Percentiles rank a stretch among this genome's conserved stretches.
These are phyloP conservation scores for Drosophila melanica DNA, from an alignment of 1,140 invertebrate genomes.

Conservation along the genomic window DNA sequence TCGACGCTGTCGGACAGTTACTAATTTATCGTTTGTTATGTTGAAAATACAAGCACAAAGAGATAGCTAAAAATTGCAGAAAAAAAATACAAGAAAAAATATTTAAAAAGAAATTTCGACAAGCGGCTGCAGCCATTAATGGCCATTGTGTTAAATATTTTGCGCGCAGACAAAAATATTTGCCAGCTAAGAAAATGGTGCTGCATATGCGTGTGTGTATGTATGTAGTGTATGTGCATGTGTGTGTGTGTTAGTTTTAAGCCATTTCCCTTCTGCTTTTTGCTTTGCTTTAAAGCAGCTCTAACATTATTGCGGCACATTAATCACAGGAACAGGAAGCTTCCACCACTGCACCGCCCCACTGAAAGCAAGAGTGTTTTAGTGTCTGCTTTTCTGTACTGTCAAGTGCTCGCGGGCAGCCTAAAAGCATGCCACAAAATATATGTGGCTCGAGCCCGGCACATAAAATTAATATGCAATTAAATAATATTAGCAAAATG, in stretches of 20 bases:
- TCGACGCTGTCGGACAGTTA: slow-evolving; percentile 51
- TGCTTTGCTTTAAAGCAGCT: slow-evolving; percentile 64
- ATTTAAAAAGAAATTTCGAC: slow-evolving; percentile 48
- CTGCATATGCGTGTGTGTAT: slow-evolving; percentile 21
- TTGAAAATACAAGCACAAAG: slow-evolving; percentile 58
- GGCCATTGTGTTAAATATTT: slow-evolving; percentile 73
- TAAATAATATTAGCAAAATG: slow-evolving; percentile 72
- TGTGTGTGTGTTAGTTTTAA: slow-evolving; percentile 61
- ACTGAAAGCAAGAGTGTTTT: slow-evolving; percentile 78
- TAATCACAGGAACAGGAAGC: slow-evolving; percentile 71
- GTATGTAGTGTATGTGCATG: slow-evolving; percentile 25
- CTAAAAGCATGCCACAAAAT: slow-evolving; percentile 63
- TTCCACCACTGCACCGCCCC: slow-evolving; percentile 39
- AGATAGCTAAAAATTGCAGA: slow-evolving; percentile 31
- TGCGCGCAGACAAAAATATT: slow-evolving; percentile 76
- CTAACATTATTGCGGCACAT: slow-evolving; percentile 75
- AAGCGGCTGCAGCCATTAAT: slow-evolving; percentile 64
- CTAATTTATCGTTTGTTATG: slow-evolving; percentile 80
- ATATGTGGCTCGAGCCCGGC: slow-evolving; percentile 39
- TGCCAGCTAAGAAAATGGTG: slow-evolving; percentile 64
- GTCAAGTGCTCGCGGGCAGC: slow-evolving; percentile 49
- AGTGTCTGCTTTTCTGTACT: slow-evolving; percentile 58
- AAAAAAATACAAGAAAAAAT: slow-evolving; percentile 14
- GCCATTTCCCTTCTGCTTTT: slow-evolving; percentile 48
- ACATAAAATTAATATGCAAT: slow-evolving; percentile 76